A percentile compares a stretch with the other conserved stretches of the same genome.
These are phyloP conservation scores for Aplocera efformata DNA, from an alignment of 2,888 invertebrate species.

Conservation along the genomic window DNA sequence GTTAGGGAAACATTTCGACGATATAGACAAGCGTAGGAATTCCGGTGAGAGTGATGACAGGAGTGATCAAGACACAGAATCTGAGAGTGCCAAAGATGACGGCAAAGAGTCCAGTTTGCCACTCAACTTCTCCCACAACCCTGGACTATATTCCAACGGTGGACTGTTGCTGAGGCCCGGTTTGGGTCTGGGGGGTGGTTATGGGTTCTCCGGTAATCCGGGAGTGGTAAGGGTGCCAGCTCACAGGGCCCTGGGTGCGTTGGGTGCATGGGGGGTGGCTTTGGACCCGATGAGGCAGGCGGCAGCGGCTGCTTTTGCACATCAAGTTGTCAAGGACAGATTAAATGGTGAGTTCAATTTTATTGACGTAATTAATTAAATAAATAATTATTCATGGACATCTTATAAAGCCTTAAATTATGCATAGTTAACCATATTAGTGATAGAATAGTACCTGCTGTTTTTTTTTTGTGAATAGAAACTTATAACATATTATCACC, in stretches of 20 bases:
- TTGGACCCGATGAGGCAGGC: slow-evolving; percentile 83
- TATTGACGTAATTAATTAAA: slow-evolving; percentile 5
- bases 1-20: slow-evolving; percentile 87
- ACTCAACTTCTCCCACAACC: slow-evolving; percentile 66
- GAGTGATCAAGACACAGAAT: slow-evolving; percentile 75
- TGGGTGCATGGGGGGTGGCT: slow-evolving; percentile 80
- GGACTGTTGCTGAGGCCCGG: slow-evolving; percentile 67
- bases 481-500: too few relatives aligned
- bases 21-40: slow-evolving; percentile 76
- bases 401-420: too few relatives aligned
- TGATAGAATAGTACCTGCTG: too few relatives aligned
- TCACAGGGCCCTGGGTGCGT: slow-evolving; percentile 82
- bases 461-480: too few relatives aligned
- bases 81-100: slow-evolving; percentile 73
- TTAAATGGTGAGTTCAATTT: slow-evolving; percentile 84
- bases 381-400: slow-evolving; percentile 9
- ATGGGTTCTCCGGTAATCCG: slow-evolving; percentile 82
- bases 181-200: slow-evolving; percentile 71
- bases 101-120: slow-evolving; percentile 61
- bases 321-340: slow-evolving; percentile 91
- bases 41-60: slow-evolving; percentile 75
- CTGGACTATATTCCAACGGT: slow-evolving; percentile 63
- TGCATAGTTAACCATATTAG: too few relatives aligned
- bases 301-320: slow-evolving; percentile 87
- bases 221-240: slow-evolving; percentile 92